These are phyloP conservation scores for Bombus polaris DNA, from an alignment of 1,140 invertebrate genomes.

Conservation along the genomic window DNA sequence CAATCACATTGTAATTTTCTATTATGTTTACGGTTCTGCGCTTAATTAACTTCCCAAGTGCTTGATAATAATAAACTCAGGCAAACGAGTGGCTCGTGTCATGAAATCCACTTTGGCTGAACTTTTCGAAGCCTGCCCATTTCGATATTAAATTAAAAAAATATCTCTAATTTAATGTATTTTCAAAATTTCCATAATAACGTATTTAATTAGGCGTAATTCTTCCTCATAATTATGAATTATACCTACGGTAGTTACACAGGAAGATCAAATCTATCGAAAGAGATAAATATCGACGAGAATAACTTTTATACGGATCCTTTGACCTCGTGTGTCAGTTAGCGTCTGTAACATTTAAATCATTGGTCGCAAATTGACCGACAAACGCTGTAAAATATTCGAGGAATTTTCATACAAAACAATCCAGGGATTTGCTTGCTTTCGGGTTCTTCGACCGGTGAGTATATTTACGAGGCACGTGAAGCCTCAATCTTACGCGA, in stretches of 20 bases:
- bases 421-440: background rate
- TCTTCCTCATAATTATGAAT: background rate
- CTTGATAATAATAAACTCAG: no score
- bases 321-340: no score
- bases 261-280: no score
- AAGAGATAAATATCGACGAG: background rate
- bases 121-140: no score
- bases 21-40: background rate
- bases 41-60: background rate
- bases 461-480: slow-evolving; percentile 3
- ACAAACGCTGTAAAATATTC: background rate
- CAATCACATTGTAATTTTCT: background rate
- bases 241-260: background rate
- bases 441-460: background rate
- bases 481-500: slow-evolving; percentile 17
- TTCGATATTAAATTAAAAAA: no score
- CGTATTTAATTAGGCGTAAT: no score
- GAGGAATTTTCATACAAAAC: background rate
- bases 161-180: no score
- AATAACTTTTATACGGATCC: background rate
- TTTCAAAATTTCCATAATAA: no score
- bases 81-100: no score
- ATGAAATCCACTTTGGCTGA: no score
- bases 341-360: background rate
- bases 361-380: background rate